Base-by-base conservation (phyloP, 1,140 invertebrate species). In the Teleogryllus occipitalis region DNA sequence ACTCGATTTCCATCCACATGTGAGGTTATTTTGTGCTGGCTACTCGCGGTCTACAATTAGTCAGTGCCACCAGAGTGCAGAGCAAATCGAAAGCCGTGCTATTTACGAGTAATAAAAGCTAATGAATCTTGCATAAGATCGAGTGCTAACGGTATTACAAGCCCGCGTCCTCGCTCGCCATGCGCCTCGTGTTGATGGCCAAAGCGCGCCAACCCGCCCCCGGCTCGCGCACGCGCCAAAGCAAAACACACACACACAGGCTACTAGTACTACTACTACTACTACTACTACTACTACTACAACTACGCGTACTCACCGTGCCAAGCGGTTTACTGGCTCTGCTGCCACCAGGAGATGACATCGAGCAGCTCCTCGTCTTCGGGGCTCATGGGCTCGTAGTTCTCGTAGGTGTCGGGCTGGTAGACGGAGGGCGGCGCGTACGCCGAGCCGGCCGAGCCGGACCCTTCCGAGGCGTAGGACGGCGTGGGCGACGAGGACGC, bases 291-390 rank as follows among this genome's bases (percentile, higher is more conserved):
- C 27, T 39, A 39, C 65, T 72, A n/a, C 65, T n/a, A 72, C 14
- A 2, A n/a, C 14, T n/a, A 72, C 14, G 54, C 74, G 74, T 74
- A 18, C 47, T 77, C 10, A n/a, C 14, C 73, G 46, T 76, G n/a
- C n/a, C n/a, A n/a, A 74, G 73, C 27, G 80, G 47, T n/a, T 85
- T 85, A 87, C 83, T 89, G 88, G 78, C 86, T 87, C 82, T 91
- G 87, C 86, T 96, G 94, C 94, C 94, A 97, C 89, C 93, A 95
- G 22, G 92, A 93, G 83, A 96, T 95, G 81, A 93, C 95, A 83
- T 97, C 95, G 49, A 97, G 89, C 2, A 97, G 89, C 83, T 97
- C 95, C 85, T 97, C 95, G 85, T 97, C 96, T 85, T 96, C 95
- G 21, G 93, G 93, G 84, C 93, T 95, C 87, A 95, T 92, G 0